These are phyloP conservation scores for Drosophila mayaguana DNA, from an alignment of 2,888 invertebrate genomes.

Conservation along the genomic window DNA sequence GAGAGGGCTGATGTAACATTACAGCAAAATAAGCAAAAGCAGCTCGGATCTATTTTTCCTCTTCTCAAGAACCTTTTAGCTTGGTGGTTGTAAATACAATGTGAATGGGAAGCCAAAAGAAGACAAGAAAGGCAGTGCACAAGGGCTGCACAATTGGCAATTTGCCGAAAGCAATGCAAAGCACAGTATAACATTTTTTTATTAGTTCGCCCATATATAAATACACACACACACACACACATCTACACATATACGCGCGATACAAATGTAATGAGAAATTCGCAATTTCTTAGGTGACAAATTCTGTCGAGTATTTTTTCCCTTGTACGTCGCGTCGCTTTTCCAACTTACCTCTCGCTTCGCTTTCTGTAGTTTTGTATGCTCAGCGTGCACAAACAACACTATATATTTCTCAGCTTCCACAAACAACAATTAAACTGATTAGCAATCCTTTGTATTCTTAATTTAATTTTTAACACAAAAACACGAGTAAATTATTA, in stretches of 20 bases:
- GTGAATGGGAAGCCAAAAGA: conserved; percentile 44
- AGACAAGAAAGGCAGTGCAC: conserved; percentile 24
- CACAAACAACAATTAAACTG: conserved; percentile 32
- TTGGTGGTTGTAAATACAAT: conserved; percentile 50
- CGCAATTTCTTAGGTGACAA: conserved; percentile 56
- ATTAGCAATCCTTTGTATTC: conserved; percentile 10
- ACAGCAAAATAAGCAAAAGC: conserved; percentile 23
- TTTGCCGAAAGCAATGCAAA: conserved; percentile 41
- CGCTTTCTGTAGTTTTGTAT: conserved; percentile 11
- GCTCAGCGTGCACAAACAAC: conserved; percentile 28
- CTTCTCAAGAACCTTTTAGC: conserved; percentile 41
- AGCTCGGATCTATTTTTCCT: conserved; percentile 22
- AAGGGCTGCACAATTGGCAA: conserved; percentile 60
- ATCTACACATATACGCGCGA: neutral
- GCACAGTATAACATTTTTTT: conserved; percentile 41
- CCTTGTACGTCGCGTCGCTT: conserved; percentile 56
- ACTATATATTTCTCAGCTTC: conserved; percentile 2
- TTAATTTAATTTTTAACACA: conserved; percentile 40
- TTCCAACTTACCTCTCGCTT: conserved; percentile 49
- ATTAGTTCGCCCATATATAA: conserved; percentile 12
- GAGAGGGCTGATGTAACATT: conserved; percentile 31
- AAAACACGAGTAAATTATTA: conserved; percentile 52
- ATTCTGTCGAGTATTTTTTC: conserved; percentile 41
- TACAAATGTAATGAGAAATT: conserved; percentile 32
- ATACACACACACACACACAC: conserved; percentile 7